Percentiles rank a stretch among this genome's conserved stretches.
Evolutionary conservation across 2,797 vertebrate genomes (phyloP).

Genomic region (Tapera naevia): DNA sequence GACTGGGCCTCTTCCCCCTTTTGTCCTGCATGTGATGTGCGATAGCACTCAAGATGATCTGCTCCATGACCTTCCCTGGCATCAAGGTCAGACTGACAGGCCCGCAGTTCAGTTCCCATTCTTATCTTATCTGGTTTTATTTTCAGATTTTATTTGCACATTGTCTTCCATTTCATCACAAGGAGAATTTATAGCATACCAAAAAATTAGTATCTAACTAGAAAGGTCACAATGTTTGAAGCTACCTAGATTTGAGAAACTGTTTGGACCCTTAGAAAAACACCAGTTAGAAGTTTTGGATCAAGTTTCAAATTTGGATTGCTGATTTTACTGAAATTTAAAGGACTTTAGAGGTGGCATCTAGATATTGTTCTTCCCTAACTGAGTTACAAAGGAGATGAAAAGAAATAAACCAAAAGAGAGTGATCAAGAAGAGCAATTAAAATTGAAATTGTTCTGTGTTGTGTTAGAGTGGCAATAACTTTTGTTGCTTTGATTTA

Average conservation of each 20-base stretch:
- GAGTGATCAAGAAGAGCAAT: constrained; percentile 15
- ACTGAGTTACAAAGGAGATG: neutral
- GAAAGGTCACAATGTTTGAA: neutral
- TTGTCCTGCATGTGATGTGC: too few species aligned
- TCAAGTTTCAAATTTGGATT: neutral
- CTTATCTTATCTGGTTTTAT: neutral
- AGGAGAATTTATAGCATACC: neutral
- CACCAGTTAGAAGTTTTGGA: neutral
- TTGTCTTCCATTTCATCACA: neutral
- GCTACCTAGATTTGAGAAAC: neutral
- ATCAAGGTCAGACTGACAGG: too few species aligned
- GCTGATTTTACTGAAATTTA: neutral
- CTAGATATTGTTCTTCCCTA: neutral
- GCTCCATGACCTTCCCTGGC: too few species aligned
- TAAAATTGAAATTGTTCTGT: constrained; percentile 10
- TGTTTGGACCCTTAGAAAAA: neutral
- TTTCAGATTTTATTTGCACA: neutral
- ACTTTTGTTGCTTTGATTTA: constrained; percentile 47
- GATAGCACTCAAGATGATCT: too few species aligned
- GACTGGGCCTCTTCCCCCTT: too few species aligned
- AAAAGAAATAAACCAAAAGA: constrained; percentile 27
- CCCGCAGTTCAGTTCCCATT: too few species aligned
- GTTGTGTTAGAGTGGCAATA: constrained; percentile 28
- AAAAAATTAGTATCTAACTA: neutral
- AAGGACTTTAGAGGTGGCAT: neutral